Evolutionary conservation across 2,797 vertebrate genomes (phyloP), one percentile per base, ranked within the genome.

Genomic region (Alcedo quadribrachys): DNA sequence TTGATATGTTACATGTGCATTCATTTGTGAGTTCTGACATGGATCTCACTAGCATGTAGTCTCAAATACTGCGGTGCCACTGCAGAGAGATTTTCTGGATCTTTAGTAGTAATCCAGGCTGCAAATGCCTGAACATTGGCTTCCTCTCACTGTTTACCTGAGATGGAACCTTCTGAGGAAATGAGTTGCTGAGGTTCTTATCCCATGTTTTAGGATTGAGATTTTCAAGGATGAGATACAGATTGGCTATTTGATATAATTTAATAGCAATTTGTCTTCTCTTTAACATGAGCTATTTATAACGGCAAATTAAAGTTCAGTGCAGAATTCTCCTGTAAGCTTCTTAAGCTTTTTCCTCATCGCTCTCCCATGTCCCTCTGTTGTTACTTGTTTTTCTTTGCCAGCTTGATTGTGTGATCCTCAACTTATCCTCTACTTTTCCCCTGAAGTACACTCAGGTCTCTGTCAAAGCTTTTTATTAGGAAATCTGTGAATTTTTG

Each of bases 221-320:
- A 28, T 66, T 83, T 85, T 71, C 35, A 35, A 46, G 22, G 80
- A 40, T 32, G 21, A 37, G 28, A 24, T 19, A 37, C 2, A 15
- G 0, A 0, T 21, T 50, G 37, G 12, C 11, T 45, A 12, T 46
- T 78, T 35, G 30, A 42, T 68, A 11, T 0, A 10, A 6, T 14
- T 50, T 57, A 80, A 12, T 35, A 51, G 30, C 27, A 87, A 75
- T 33, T 66, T 15, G 12, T 50, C 7, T 54, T 74, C 15, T 61
- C 12, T 81, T 60, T 51, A 40, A 48, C 5, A 1, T 30, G 5
- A 65, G 1, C 27, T 55, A 28, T 40, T 77, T 32, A 17, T 61
- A 53, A 32, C 24, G 48, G 27, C 32, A 73, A n/a, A 37, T 50
- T 24, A 74, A 73, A 82, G 8, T 12, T 77, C 37, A 15, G 16